These are phyloP conservation scores for Aporophyla lueneburgensis DNA, from an alignment of 2,888 invertebrate species.

Conservation along the genomic window DNA sequence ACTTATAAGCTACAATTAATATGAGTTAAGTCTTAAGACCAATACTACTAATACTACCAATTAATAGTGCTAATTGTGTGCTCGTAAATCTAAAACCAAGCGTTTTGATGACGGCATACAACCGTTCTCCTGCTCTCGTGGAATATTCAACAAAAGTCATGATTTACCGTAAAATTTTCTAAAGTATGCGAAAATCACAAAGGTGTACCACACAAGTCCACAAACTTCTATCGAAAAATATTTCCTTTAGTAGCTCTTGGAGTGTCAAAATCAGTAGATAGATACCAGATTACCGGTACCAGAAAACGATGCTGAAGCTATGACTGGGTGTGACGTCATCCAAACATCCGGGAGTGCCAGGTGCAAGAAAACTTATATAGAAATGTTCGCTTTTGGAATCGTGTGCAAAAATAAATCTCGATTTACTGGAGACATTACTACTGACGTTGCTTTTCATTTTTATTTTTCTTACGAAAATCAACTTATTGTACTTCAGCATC, in stretches of 20 bases:
- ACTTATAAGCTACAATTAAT: too few species aligned
- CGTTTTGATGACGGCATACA: background rate
- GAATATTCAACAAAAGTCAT: background rate
- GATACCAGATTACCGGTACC: constrained; percentile 46
- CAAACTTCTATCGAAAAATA: constrained; percentile 21
- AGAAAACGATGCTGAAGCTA: constrained; percentile 24
- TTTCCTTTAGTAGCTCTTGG: background rate
- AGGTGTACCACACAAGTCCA: background rate
- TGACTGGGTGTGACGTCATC: constrained; percentile 12
- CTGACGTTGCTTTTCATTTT: background rate
- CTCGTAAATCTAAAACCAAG: too few species aligned
- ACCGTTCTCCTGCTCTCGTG: background rate
- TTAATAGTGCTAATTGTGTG: too few species aligned
- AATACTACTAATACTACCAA: too few species aligned
- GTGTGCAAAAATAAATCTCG: constrained; percentile 18
- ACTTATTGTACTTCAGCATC: background rate
- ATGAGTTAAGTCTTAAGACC: too few species aligned
- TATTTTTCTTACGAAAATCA: background rate
- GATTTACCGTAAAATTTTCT: background rate
- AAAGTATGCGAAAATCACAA: background rate
- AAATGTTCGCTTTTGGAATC: constrained; percentile 7
- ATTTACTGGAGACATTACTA: background rate
- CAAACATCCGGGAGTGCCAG: constrained; percentile 31
- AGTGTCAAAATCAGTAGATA: constrained; percentile 45
- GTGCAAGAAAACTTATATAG: constrained; percentile 41